These are phyloP conservation scores for Metridium senile DNA, from an alignment of 92 coral and sea anemone genomes.

Conservation along the genomic window DNA sequence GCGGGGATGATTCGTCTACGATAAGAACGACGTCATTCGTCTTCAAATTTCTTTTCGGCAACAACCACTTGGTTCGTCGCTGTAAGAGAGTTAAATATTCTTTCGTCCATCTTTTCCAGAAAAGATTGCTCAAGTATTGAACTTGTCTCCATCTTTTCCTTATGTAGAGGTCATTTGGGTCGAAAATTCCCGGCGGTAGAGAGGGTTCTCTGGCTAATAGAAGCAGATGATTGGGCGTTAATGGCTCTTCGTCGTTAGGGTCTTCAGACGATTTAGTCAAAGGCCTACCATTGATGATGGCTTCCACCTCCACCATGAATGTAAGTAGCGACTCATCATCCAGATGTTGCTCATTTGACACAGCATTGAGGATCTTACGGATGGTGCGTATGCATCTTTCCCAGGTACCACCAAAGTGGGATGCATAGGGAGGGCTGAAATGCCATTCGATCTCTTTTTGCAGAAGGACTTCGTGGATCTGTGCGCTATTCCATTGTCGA, in stretches of 20 bases:
- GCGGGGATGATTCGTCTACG: conserved; percentile 18
- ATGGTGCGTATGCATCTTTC: conserved; percentile 1
- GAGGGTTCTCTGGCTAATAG: conserved; percentile 27
- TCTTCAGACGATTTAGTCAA: conserved; percentile 36
- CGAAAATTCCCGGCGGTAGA: conserved; percentile 43
- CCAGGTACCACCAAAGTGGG: conserved; percentile 11
- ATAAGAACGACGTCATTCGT: conserved; percentile 34
- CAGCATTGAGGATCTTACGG: conserved; percentile 25
- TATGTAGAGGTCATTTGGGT: conserved; percentile 19
- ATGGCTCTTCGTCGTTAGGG: conserved; percentile 40
- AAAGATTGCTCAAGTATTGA: conserved; percentile 31
- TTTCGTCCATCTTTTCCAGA: conserved; percentile 45
- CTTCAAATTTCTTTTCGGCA: conserved; percentile 19
- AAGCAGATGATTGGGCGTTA: conserved; percentile 36
- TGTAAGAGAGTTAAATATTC: conserved; percentile 22
- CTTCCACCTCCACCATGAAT: conserved; percentile 39
- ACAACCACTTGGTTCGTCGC: conserved; percentile 38
- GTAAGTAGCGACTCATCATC: conserved; percentile 47
- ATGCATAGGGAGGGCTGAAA: conserved; percentile 7
- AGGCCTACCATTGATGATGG: conserved; percentile 50
- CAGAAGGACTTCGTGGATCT: conserved; percentile 5
- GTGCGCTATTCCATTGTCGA: neutral
- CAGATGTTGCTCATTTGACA: conserved; percentile 32
- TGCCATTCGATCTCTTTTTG: conserved; percentile 9
- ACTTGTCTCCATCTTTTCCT: conserved; percentile 47